These are phyloP conservation scores for Amblyteles armatorius DNA, from an alignment of 2,888 invertebrate species.

Conservation along the genomic window DNA sequence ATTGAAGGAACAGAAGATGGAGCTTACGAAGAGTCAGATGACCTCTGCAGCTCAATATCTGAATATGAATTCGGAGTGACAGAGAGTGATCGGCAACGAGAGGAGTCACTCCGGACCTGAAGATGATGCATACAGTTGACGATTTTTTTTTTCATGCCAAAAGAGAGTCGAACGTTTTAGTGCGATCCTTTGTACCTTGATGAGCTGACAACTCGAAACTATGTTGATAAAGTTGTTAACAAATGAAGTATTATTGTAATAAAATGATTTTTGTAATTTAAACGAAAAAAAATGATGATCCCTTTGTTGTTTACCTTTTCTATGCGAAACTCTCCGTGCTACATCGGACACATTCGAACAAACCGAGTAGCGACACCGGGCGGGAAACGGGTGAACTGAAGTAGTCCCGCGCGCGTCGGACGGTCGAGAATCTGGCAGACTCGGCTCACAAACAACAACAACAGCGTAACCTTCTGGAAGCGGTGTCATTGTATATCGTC, in stretches of 20 bases:
- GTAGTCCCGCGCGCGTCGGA: neutral
- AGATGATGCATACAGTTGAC: neutral
- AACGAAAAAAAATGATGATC: neutral
- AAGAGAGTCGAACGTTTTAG: slow-evolving; percentile 6
- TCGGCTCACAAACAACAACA: neutral
- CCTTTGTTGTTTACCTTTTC: neutral
- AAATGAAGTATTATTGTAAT: neutral
- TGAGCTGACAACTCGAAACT: slow-evolving; percentile 18
- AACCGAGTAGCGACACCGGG: slow-evolving; percentile 11
- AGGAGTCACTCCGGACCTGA: neutral
- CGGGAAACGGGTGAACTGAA: neutral
- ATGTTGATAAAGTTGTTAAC: neutral
- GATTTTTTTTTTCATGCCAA: slow-evolving; percentile 1
- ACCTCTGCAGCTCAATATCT: slow-evolving; percentile 71
- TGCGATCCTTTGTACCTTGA: neutral
- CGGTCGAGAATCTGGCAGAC: neutral
- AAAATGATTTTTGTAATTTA: slow-evolving; percentile 1
- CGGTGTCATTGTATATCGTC: neutral
- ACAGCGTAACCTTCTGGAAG: neutral
- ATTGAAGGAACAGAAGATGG: slow-evolving; percentile 77
- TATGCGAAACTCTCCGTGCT: neutral
- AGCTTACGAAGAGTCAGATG: slow-evolving; percentile 73
- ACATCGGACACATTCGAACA: neutral
- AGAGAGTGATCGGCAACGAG: neutral
- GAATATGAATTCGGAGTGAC: slow-evolving; percentile 36